phyloP scores from a whole-genome alignment of 2,113 vertebrate genomes.

The Chamaetylas fuelleborni region DNA sequence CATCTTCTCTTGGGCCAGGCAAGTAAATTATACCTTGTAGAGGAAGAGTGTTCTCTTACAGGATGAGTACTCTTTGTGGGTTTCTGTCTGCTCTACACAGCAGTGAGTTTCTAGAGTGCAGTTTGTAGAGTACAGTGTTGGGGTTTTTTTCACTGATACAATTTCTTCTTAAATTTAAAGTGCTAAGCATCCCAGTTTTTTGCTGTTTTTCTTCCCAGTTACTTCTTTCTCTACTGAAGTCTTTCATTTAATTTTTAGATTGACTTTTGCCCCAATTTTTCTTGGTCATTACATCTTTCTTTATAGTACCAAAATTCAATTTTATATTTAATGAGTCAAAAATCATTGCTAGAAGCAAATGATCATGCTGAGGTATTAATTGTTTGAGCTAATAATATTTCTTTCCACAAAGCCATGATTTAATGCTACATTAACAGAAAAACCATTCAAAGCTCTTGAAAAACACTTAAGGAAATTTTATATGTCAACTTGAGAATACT shows the following conservation, averaged over 20 bases:
- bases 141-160: not conserved
- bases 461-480: not conserved
- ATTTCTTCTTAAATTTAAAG: not conserved
- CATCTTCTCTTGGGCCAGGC: not conserved
- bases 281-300: not conserved
- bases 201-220: not conserved
- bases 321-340: not conserved
- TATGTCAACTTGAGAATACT: not conserved
- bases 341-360: not conserved
- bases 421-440: not conserved
- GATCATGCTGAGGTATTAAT: not conserved
- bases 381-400: not conserved
- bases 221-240: not conserved
- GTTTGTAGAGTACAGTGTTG: not conserved
- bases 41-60: not conserved
- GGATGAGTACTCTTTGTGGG: not conserved
- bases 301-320: not conserved
- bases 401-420: not conserved
- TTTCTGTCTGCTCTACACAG: not conserved
- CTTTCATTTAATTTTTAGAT: not conserved
- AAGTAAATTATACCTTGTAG: not conserved
- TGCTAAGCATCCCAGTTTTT: not conserved
- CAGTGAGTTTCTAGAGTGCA: not conserved
- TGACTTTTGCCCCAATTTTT: not conserved
- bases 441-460: not conserved